Evolutionary conservation across 1,140 invertebrate species (phyloP).

Genomic region (Meloidogyne chitwoodi): DNA sequence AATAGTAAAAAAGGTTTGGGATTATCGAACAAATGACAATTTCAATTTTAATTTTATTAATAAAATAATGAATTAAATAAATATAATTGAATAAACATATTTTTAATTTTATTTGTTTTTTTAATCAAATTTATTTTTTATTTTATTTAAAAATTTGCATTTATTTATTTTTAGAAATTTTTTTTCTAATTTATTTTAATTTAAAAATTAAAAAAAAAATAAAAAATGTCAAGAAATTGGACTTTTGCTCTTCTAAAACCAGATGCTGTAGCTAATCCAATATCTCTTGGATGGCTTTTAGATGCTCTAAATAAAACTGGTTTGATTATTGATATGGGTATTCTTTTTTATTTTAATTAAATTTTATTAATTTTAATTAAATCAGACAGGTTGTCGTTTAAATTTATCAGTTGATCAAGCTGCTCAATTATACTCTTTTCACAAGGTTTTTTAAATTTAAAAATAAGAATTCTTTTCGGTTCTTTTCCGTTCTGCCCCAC

Average conservation of each 20-base stretch:
- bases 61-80: too few relatives aligned
- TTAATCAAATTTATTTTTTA: too few relatives aligned
- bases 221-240: slow-evolving; percentile 1
- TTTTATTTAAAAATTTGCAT: too few relatives aligned
- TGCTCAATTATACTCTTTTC: slow-evolving; percentile 3
- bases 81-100: too few relatives aligned
- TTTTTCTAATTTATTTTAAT: too few relatives aligned
- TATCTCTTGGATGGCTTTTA: slow-evolving; percentile 12
- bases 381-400: slow-evolving; percentile 9
- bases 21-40: background rate
- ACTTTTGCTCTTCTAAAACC: slow-evolving; percentile 32
- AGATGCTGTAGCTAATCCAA: slow-evolving; percentile 30
- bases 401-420: background rate
- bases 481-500: too few relatives aligned
- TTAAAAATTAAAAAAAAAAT: too few relatives aligned
- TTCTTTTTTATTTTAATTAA: background rate
- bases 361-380: background rate
- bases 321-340: slow-evolving; percentile 15
- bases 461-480: background rate
- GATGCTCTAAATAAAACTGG: slow-evolving; percentile 10
- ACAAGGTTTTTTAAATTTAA: background rate
- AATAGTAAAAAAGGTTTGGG: background rate
- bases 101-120: too few relatives aligned
- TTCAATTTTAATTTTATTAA: too few relatives aligned
- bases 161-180: too few relatives aligned